Base-by-base conservation (phyloP, 2,797 vertebrate species). In the Gallinago nigripennis region DNA sequence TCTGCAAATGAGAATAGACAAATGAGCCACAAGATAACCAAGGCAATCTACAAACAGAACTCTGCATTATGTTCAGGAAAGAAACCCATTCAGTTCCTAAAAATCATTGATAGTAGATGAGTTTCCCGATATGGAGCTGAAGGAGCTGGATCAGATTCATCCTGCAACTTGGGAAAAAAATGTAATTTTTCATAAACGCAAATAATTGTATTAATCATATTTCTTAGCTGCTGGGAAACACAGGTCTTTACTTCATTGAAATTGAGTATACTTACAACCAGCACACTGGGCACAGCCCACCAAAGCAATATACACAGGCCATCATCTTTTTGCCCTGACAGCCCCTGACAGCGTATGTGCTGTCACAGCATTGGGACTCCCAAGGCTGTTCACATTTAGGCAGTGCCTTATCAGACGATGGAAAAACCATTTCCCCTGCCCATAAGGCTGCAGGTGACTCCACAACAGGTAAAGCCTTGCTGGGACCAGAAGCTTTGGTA, bases 351-450 rank as follows among this genome's bases (percentile, higher is more conserved):
- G 41, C 41, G 4, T 43, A 30, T 6, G 12, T 13, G 33, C 56
- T 21, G 11, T 12, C 23, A 3, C 2, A 2, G 3, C 24, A 17
- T 4, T 5, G 27, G 39, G 39, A 33, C 4, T 2, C 3, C 1
- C 0, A 1, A 33, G 51, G n/a, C 3, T 7, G 19, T 19, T 31
- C 39, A 21, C 30, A 7, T 45, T 17, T 28, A 28, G 50, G 37
- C 41, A 8, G 8, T 31, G 37, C 31, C 20, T 57, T 37, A 31
- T 5, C 37, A 63, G 33, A n/a, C 0, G 1, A 23, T 5, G 20
- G 19, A 51, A 43, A 57, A 79, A 53, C 6, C 25, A 12, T 24
- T 41, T 12, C 21, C 18, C 28, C 37, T 43, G 43, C 20, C 31
- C 9, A 2, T 24, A 51, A 75, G 20, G 46, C 18, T 69, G 56